A percentile compares a stretch with the other conserved stretches of the same genome.
These are phyloP conservation scores for Agonopterix alstromeriana DNA, from an alignment of 2,888 invertebrate genomes.

Conservation along the genomic window DNA sequence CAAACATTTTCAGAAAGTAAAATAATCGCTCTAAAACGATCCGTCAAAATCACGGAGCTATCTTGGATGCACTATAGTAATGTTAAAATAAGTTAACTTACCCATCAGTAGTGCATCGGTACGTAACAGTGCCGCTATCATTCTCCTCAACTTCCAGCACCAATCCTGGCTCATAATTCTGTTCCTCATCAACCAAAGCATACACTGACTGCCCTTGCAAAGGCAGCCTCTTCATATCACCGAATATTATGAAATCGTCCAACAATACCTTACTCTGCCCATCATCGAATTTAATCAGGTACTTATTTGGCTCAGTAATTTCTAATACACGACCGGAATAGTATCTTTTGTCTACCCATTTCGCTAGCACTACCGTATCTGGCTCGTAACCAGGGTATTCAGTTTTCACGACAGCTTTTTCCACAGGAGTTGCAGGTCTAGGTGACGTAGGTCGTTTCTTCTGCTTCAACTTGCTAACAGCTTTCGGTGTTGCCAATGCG, in stretches of 20 bases:
- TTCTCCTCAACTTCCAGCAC: conserved; percentile 66
- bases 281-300: conserved; percentile 79
- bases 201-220: conserved; percentile 73
- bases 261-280: conserved; percentile 75
- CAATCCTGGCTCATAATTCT: conserved; percentile 72
- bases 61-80: no score
- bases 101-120: conserved; percentile 69
- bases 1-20: no score
- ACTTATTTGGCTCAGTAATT: conserved; percentile 76
- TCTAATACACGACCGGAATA: conserved; percentile 79
- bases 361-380: conserved; percentile 77
- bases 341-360: conserved; percentile 82
- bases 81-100: conserved; percentile 23
- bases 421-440: conserved; percentile 61
- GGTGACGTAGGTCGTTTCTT: conserved; percentile 61
- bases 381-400: conserved; percentile 58
- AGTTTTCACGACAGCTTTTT: conserved; percentile 41
- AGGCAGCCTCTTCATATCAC: conserved; percentile 66
- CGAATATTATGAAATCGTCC: conserved; percentile 79
- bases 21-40: no score
- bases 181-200: conserved; percentile 71
- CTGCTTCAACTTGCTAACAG: conserved; percentile 58
- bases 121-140: conserved; percentile 58
- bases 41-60: no score
- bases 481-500: conserved; percentile 57